phyloP scores from a whole-genome alignment of 2,113 vertebrate species.

The Pseudonaja textilis region DNA sequence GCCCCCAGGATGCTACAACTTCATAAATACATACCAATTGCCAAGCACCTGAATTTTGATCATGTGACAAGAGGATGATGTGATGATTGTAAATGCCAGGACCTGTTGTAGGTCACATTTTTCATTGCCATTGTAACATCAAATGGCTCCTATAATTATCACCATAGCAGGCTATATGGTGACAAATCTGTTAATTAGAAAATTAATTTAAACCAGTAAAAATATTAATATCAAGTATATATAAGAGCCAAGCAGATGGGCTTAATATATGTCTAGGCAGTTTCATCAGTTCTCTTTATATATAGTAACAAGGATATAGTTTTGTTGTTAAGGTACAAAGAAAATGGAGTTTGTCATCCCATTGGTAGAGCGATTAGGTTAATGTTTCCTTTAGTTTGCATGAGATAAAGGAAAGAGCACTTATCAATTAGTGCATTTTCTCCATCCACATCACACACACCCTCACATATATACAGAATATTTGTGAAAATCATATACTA shows the following conservation, averaged over 20 bases:
- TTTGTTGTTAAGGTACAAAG: neutral
- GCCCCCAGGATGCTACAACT: neutral
- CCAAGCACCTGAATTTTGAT: neutral
- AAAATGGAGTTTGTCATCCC: neutral
- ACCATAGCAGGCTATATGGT: neutral
- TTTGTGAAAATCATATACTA: neutral
- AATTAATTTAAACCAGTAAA: neutral
- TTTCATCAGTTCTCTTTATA: neutral
- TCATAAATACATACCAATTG: neutral
- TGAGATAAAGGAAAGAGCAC: neutral
- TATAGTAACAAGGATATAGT: neutral
- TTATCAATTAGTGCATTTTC: neutral
- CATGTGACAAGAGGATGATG: neutral
- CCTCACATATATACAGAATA: neutral
- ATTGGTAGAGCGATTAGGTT: neutral
- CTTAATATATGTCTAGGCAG: neutral
- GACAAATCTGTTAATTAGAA: neutral
- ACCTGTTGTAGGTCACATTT: neutral
- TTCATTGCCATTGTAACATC: neutral
- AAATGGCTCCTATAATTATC: neutral
- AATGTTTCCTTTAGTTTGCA: neutral
- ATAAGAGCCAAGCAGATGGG: neutral
- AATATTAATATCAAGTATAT: neutral
- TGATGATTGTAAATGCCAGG: neutral
- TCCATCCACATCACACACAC: neutral